A percentile compares a stretch with the other conserved stretches of the same genome.
These are phyloP conservation scores for Istiophorus platypterus DNA, from an alignment of 2,113 vertebrate genomes.

Conservation along the genomic window DNA sequence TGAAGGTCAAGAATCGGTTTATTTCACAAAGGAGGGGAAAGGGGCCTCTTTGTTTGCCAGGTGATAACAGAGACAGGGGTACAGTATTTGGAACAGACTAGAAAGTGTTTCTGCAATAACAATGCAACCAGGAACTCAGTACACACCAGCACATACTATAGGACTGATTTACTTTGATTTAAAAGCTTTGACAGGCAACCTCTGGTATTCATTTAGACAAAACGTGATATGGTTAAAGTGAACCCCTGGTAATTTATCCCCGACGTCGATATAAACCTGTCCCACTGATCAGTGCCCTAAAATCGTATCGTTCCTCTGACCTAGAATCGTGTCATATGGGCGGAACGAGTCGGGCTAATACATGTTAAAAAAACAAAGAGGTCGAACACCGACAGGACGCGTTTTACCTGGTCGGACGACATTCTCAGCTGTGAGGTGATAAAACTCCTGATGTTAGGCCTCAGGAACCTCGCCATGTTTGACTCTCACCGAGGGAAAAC, in stretches of 20 bases:
- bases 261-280: not conserved
- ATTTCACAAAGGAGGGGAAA: not conserved
- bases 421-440: conserved; percentile 80
- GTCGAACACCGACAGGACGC: no score
- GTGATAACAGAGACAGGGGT: conserved; percentile 3
- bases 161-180: not conserved
- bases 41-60: conserved; percentile 12
- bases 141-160: not conserved
- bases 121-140: not conserved
- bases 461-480: conserved; percentile 81
- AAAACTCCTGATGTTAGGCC: conserved; percentile 69
- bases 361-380: no score
- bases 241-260: not conserved
- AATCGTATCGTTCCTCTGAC: not conserved
- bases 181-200: not conserved
- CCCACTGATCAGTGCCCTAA: not conserved
- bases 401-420: conserved; percentile 83
- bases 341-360: not conserved
- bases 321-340: not conserved
- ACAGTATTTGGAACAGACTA: conserved; percentile 25
- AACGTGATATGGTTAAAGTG: not conserved
- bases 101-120: conserved; percentile 23
- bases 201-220: not conserved
- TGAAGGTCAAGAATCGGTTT: conserved; percentile 49
- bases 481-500: not conserved